Conservation (phyloP, 2,113 vertebrate species). For the Triplophysa siluroides region DNA sequence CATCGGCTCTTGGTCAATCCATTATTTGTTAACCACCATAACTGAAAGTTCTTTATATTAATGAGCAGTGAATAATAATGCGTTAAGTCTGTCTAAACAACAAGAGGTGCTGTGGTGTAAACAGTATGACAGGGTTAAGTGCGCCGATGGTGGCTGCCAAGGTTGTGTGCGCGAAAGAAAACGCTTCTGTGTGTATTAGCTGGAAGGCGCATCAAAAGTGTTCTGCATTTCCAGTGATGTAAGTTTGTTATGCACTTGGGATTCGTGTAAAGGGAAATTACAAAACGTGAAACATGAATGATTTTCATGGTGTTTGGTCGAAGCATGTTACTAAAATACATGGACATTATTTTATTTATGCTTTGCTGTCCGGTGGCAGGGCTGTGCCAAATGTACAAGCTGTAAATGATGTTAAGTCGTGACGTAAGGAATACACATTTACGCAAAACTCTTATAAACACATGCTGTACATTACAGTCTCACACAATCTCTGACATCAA, state of each 20-base stretch:
- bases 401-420: neutral
- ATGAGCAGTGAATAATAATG: constrained; percentile 23
- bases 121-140: constrained; percentile 12
- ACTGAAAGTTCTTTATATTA: constrained; percentile 30
- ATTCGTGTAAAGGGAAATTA: neutral
- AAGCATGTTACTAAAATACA: neutral
- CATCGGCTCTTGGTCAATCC: neutral
- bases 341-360: neutral
- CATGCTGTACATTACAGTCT: too few relatives aligned
- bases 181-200: constrained; percentile 37
- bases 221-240: constrained; percentile 9
- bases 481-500: too few relatives aligned
- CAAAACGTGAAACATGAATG: neutral
- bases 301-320: neutral
- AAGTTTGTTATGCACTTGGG: constrained; percentile 13
- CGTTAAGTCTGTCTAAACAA: constrained; percentile 41
- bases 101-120: constrained; percentile 13
- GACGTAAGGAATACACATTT: too few relatives aligned
- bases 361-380: neutral
- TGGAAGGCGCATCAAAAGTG: constrained; percentile 12
- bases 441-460: too few relatives aligned
- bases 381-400: neutral
- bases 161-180: constrained; percentile 24
- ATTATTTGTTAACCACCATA: neutral
- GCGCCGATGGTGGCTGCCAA: constrained; percentile 2